A percentile compares a stretch with the other conserved stretches of the same genome.
Evolutionary conservation across 2,888 invertebrate species (phyloP).

Genomic region (Pyrrhia umbra): DNA sequence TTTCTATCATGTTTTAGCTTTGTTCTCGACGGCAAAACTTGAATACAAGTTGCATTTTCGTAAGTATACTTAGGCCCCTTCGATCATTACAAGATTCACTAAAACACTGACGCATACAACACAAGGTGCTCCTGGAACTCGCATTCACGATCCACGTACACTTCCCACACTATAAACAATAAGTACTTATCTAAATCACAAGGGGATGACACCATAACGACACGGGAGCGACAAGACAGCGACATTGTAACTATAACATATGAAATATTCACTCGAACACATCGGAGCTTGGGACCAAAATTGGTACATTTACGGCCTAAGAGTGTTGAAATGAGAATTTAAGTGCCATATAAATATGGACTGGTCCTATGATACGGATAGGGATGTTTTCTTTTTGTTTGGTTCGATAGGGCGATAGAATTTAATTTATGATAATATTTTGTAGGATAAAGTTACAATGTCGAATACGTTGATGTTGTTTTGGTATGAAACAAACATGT

Average conservation of each 20-base stretch:
- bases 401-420: constrained; percentile 7
- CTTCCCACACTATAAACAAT: constrained; percentile 39
- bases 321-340: constrained; percentile 73
- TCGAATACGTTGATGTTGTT: not conserved
- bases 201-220: constrained; percentile 34
- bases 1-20: too few relatives aligned
- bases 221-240: constrained; percentile 25
- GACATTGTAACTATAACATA: constrained; percentile 32
- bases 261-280: constrained; percentile 59
- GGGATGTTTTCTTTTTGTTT: constrained; percentile 18
- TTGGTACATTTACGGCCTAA: constrained; percentile 66
- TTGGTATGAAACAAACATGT: too few relatives aligned
- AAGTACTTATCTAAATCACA: constrained; percentile 60
- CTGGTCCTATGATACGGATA: constrained; percentile 7
- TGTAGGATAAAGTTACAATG: not conserved
- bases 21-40: too few relatives aligned
- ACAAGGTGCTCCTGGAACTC: not conserved
- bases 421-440: constrained; percentile 25
- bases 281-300: constrained; percentile 48
- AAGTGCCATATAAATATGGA: constrained; percentile 69
- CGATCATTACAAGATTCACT: not conserved
- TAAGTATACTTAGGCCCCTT: too few relatives aligned
- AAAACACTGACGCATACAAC: not conserved
- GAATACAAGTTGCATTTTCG: too few relatives aligned
- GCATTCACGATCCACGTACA: constrained; percentile 5